phyloP scores from a whole-genome alignment of 2,888 invertebrate species.

The Trissonchulus sp. region DNA sequence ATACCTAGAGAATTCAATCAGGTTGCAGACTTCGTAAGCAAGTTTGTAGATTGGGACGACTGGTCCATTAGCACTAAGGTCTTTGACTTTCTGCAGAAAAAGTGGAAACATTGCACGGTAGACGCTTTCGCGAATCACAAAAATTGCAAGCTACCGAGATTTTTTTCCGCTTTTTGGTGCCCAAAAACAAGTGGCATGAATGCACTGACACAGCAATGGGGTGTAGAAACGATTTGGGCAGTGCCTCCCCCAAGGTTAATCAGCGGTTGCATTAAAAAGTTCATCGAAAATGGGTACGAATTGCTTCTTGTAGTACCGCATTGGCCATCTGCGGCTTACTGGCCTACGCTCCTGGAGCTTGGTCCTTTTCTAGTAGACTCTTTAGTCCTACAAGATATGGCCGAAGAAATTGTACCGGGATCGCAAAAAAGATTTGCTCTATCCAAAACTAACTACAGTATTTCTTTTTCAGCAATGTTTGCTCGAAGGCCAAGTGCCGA shows the following conservation, averaged over 20 bases:
- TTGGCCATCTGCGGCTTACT: conserved; percentile 6
- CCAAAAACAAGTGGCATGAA: neutral
- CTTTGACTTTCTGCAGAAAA: neutral
- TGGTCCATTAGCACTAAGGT: neutral
- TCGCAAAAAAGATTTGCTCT: no score
- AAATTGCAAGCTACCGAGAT: neutral
- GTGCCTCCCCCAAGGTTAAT: neutral
- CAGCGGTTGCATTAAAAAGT: neutral
- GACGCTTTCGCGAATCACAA: neutral
- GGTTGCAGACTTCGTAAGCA: neutral
- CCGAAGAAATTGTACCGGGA: no score
- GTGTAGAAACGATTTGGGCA: neutral
- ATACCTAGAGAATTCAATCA: neutral
- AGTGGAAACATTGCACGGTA: neutral
- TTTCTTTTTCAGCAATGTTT: no score
- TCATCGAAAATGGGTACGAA: neutral
- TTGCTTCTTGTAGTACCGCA: neutral
- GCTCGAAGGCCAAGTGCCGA: no score
- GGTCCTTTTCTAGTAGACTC: no score
- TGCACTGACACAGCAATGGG: neutral
- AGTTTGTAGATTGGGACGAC: neutral
- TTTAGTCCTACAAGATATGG: no score
- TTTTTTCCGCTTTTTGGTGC: neutral
- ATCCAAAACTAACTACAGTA: no score
- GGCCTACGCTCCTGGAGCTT: no score